Evolutionary conservation across 2,888 invertebrate species (phyloP).

Genomic region (Drosophila conformis): DNA sequence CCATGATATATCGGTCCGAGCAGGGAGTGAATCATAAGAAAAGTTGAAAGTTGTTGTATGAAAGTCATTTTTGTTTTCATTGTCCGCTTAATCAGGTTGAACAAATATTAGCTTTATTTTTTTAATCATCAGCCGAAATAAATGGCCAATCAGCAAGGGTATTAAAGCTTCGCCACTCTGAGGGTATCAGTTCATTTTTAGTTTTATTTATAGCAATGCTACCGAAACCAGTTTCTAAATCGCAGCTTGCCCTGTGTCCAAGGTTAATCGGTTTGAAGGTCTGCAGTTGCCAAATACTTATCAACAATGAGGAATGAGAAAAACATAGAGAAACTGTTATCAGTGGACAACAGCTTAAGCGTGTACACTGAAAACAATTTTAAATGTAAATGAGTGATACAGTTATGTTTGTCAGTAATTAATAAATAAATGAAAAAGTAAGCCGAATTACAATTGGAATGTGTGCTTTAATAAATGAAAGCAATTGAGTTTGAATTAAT

Average conservation of each 20-base stretch:
- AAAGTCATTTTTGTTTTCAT: not conserved
- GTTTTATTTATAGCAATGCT: conserved; percentile 30
- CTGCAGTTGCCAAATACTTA: conserved; percentile 36
- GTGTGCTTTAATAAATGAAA: conserved; percentile 4
- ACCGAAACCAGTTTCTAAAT: conserved; percentile 29
- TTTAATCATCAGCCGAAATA: not conserved
- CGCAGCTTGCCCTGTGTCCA: conserved; percentile 26
- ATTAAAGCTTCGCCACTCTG: conserved; percentile 2
- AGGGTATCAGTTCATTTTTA: conserved; percentile 14
- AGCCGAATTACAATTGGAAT: not conserved
- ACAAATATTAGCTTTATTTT: not conserved
- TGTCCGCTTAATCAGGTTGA: not conserved
- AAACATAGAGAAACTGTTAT: conserved; percentile 11
- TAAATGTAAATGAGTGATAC: not conserved
- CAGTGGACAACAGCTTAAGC: conserved; percentile 22
- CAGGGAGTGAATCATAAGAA: not conserved
- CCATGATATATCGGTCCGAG: not conserved
- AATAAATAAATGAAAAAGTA: conserved; percentile 1
- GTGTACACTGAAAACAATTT: conserved; percentile 1
- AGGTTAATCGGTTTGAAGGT: conserved; percentile 38
- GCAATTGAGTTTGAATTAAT: not conserved
- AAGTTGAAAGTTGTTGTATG: not conserved
- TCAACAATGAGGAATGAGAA: conserved; percentile 15
- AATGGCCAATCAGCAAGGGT: conserved; percentile 3
- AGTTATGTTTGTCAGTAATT: not conserved